phyloP scores from a whole-genome alignment of 2,113 vertebrate genomes.

The Phoxinus phoxinus region DNA sequence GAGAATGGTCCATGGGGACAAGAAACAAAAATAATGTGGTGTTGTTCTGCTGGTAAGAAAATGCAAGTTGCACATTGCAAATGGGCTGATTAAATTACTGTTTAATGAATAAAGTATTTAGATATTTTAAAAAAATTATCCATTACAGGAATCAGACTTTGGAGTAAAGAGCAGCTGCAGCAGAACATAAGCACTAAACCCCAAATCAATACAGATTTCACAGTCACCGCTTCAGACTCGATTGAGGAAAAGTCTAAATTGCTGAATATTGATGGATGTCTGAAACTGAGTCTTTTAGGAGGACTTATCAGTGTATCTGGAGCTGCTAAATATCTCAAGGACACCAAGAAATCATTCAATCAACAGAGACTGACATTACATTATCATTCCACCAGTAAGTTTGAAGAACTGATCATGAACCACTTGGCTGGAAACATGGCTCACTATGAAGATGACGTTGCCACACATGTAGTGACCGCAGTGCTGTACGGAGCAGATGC shows the following conservation, averaged over 20 bases:
- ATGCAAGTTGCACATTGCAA: too few species aligned
- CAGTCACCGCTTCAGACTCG: slow-evolving; percentile 32
- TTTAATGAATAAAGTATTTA: too few species aligned
- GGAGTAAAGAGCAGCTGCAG: slow-evolving; percentile 29
- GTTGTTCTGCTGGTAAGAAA: too few species aligned
- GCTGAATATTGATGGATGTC: slow-evolving; percentile 13
- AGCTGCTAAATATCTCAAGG: slow-evolving; percentile 46
- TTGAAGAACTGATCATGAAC: slow-evolving; percentile 32
- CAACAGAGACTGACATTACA: slow-evolving; percentile 35
- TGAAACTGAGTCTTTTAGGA: slow-evolving; percentile 43
- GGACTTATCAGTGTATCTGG: slow-evolving; percentile 25
- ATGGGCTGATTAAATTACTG: too few species aligned
- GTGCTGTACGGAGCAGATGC: slow-evolving; percentile 49
- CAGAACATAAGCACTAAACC: neutral
- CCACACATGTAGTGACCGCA: slow-evolving; percentile 53
- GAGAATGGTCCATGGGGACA: too few species aligned
- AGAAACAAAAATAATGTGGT: too few species aligned
- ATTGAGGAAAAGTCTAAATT: slow-evolving; percentile 18
- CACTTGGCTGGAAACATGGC: slow-evolving; percentile 1
- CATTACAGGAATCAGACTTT: slow-evolving; percentile 31
- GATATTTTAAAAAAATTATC: neutral
- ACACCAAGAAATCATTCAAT: slow-evolving; percentile 40
- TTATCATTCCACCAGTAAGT: slow-evolving; percentile 22
- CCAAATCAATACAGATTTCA: slow-evolving; percentile 9
- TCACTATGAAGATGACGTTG: slow-evolving; percentile 9